Evolutionary conservation across 2,113 vertebrate species (phyloP), one percentile per base, ranked within the genome.

Genomic region (Sisor rabdophorus): DNA sequence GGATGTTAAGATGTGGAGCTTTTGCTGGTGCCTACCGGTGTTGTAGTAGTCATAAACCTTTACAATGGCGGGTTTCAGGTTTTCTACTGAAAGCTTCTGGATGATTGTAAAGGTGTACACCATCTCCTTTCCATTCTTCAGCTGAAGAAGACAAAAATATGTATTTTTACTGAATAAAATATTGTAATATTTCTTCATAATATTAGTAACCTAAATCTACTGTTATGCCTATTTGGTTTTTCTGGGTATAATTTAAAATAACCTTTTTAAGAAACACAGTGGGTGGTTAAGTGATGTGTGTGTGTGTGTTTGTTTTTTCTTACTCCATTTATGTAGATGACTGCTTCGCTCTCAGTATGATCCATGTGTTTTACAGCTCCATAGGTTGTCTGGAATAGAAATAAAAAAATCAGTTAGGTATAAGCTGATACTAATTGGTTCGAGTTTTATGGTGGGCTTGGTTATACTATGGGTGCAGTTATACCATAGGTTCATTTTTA

Each of bases 31-130:
- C 90, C 81, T 77, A 97, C 94, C 92, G 76, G 89, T 92, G 71
- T 93, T 87, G 86, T 95, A 95, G 85, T 95, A 96, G 76, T 96
- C 94, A 0, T 93, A 96, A 64, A 96, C 83, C 84, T 86, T 94
- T 72, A 95, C 83, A 77, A 83, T 85, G 9, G 93, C 93, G 15
- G 92, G 89, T 84, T 94, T 93, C 85, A 94, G 85, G 60, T 93
- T 93, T 63, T 89, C 89, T 17, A 69, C 16, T 88, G 76, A 76
- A 40, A 88, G 77, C 0, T 90, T 85, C 86, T 92, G 88, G 72
- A 83, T 83, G 5, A 95, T 77, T 6, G 84, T 84, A 77, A 95
- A 80, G 4, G 63, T 79, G 80, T 85, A 86, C 0, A 67, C 67
- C 82, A 53, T 78, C 0, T 1, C 0, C 44, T 80, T 26, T 0